Percentiles rank a stretch among this genome's conserved stretches.
These are phyloP conservation scores for Agriopis leucophaearia DNA, from an alignment of 2,888 invertebrate genomes.

Conservation along the genomic window DNA sequence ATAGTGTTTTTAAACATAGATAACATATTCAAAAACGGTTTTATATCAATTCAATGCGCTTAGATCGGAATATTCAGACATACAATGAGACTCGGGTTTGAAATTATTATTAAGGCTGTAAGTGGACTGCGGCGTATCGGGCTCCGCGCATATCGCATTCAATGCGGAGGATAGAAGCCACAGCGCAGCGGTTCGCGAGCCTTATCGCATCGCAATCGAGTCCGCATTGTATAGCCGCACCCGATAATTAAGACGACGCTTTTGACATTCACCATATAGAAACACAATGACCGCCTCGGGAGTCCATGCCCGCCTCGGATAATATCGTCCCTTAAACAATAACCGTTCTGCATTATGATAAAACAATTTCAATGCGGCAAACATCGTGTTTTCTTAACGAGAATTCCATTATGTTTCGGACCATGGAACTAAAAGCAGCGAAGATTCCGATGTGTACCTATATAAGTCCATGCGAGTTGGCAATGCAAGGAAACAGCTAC, in stretches of 20 bases:
- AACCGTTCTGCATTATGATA: constrained; percentile 83
- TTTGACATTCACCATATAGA: constrained; percentile 87
- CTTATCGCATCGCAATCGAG: constrained; percentile 85
- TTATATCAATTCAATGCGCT: constrained; percentile 79
- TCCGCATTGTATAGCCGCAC: constrained; percentile 83
- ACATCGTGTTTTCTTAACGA: constrained; percentile 81
- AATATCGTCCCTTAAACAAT: constrained; percentile 83
- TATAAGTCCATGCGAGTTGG: constrained; percentile 34
- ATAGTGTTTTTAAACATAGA: constrained; percentile 39
- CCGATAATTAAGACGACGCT: constrained; percentile 86
- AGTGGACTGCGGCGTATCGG: constrained; percentile 50
- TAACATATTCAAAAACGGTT: constrained; percentile 63
- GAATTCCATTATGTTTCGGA: constrained; percentile 67
- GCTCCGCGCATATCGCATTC: constrained; percentile 69
- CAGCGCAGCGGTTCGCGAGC: constrained; percentile 62
- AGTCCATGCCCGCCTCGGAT: constrained; percentile 74
- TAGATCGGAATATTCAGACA: constrained; percentile 82
- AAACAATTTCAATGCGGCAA: constrained; percentile 82
- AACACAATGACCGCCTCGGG: constrained; percentile 85
- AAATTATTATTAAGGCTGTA: constrained; percentile 81
- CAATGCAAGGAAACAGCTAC: constrained; percentile 32
- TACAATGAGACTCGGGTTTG: constrained; percentile 83
- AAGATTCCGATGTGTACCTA: constrained; percentile 60
- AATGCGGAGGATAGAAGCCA: constrained; percentile 59
- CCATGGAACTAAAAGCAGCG: constrained; percentile 54